Evolutionary conservation across 2,797 vertebrate species (phyloP).

Genomic region (Clarias platycephalus): DNA sequence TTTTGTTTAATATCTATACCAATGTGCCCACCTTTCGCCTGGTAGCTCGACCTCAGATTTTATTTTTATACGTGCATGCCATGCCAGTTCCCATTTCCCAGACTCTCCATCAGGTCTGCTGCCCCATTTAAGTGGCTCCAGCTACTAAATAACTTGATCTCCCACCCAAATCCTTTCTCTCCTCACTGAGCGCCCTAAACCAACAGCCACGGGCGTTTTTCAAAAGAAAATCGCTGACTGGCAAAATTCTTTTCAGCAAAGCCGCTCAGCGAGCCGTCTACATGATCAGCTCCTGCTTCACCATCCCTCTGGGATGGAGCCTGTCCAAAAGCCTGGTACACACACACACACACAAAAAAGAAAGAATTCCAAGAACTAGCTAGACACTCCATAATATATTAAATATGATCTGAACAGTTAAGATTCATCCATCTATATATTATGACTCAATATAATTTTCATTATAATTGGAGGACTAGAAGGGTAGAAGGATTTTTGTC

Average conservation of each 20-base stretch:
- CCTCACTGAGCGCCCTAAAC: conserved; percentile 73
- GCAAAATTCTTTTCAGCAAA: conserved; percentile 8
- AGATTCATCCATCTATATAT: background rate
- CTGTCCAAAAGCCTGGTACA: background rate
- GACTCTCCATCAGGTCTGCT: conserved; percentile 64
- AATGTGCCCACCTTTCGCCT: background rate
- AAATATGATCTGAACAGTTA: background rate
- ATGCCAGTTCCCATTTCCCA: conserved; percentile 76
- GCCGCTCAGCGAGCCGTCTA: background rate
- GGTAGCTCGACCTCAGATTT: conserved; percentile 28
- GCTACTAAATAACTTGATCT: conserved; percentile 80
- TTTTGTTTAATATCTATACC: background rate
- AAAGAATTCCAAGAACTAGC: background rate
- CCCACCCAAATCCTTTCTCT: conserved; percentile 75
- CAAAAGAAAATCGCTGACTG: conserved; percentile 67
- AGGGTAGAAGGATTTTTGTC: background rate
- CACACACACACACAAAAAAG: background rate
- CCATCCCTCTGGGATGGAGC: conserved; percentile 6
- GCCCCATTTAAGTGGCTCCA: conserved; percentile 73
- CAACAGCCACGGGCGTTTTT: conserved; percentile 75
- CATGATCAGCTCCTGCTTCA: conserved; percentile 9
- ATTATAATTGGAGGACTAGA: background rate
- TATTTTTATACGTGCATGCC: conserved; percentile 66
- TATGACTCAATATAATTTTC: background rate
- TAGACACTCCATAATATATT: background rate